Evolutionary conservation across 2,888 invertebrate genomes (phyloP).

Genomic region (Meloe dianella): DNA sequence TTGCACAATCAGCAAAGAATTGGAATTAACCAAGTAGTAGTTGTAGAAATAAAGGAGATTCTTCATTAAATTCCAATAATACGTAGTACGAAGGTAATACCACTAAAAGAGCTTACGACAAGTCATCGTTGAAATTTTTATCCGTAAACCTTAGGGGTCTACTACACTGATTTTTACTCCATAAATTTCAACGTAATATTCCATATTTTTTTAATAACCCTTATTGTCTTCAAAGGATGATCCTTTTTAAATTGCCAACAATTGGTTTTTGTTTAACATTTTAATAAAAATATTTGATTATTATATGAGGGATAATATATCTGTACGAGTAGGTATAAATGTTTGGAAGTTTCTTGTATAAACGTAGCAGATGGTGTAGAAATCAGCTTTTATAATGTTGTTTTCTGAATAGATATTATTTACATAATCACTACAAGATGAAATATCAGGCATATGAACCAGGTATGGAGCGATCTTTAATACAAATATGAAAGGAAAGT

Average conservation of each 20-base stretch:
- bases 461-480: background rate
- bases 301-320: background rate
- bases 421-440: slow-evolving; percentile 33
- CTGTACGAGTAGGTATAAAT: background rate
- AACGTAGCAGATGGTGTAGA: slow-evolving; percentile 25
- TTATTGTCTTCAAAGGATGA: background rate
- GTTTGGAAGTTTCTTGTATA: background rate
- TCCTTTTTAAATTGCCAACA: background rate
- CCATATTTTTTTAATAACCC: background rate
- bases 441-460: slow-evolving; percentile 14
- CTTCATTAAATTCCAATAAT: background rate
- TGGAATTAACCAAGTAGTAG: background rate
- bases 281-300: too few species aligned
- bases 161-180: background rate
- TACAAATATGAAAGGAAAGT: background rate
- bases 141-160: slow-evolving; percentile 22
- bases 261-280: background rate
- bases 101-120: slow-evolving; percentile 15
- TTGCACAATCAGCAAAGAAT: background rate
- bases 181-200: background rate
- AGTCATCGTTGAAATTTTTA: slow-evolving; percentile 23
- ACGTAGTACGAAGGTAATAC: background rate
- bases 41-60: too few species aligned
- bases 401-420: slow-evolving; percentile 31
- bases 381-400: slow-evolving; percentile 31